Percentiles rank a stretch among this genome's conserved stretches.
Conservation (phyloP, 2,888 invertebrate species). For the Nasonia oneida region DNA sequence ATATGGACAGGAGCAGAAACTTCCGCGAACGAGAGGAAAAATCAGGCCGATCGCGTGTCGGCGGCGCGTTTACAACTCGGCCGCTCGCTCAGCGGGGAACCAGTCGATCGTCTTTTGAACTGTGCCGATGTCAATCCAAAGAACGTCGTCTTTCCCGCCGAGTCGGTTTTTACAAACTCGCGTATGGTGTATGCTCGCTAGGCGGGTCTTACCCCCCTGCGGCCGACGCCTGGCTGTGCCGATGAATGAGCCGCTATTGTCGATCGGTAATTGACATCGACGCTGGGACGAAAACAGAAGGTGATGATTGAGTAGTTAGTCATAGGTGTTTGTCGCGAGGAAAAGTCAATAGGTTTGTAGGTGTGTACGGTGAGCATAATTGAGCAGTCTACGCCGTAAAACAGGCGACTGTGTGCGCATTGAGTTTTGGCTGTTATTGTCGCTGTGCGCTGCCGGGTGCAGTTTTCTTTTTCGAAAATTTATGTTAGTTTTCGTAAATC, state of each 20-base stretch:
- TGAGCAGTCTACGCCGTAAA: too few relatives aligned
- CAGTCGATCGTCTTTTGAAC: slow-evolving; percentile 4
- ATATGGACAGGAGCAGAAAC: background rate
- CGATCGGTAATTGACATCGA: background rate
- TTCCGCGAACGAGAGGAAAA: slow-evolving; percentile 10
- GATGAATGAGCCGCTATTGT: background rate
- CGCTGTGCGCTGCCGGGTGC: too few relatives aligned
- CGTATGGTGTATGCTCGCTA: background rate
- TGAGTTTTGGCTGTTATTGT: too few relatives aligned
- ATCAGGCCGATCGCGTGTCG: slow-evolving; percentile 20
- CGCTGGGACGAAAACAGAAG: background rate
- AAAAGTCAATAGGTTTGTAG: too few relatives aligned
- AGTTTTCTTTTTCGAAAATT: too few relatives aligned
- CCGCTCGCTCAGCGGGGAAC: background rate
- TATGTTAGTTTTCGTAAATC: too few relatives aligned
- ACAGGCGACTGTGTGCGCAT: too few relatives aligned
- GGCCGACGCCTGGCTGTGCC: background rate
- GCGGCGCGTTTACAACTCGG: background rate
- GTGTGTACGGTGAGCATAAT: too few relatives aligned
- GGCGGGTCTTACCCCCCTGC: background rate
- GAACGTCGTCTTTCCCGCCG: background rate
- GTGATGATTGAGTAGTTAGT: background rate
- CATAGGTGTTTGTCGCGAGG: too few relatives aligned
- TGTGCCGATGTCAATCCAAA: background rate
- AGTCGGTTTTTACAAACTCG: background rate